Evolutionary conservation across 2,888 invertebrate genomes (phyloP).

Genomic region (Cryptus armator): DNA sequence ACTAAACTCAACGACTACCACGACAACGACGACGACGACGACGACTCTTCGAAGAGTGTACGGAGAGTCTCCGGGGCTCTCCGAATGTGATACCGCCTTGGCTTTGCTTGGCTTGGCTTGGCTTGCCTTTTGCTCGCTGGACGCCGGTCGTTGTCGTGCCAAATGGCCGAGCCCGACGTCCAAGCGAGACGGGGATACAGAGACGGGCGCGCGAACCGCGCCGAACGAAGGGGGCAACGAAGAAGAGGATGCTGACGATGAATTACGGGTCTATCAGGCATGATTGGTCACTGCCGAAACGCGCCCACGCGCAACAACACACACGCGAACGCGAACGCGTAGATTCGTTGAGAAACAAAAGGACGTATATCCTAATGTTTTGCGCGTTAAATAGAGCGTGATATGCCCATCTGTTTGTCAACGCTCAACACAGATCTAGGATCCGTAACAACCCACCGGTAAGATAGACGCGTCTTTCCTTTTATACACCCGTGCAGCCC

Average conservation of each 20-base stretch:
- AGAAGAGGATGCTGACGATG: constrained; percentile 68
- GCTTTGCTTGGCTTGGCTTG: neutral
- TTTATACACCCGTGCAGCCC: neutral
- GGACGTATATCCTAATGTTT: too few relatives aligned
- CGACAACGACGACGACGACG: constrained; percentile 44
- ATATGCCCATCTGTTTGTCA: too few relatives aligned
- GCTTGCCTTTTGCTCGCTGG: neutral
- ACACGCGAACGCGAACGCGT: constrained; percentile 59
- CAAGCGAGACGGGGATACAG: constrained; percentile 45
- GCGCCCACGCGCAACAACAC: constrained; percentile 73
- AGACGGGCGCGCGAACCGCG: constrained; percentile 17
- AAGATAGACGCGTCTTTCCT: constrained; percentile 35
- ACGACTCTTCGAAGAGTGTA: constrained; percentile 50
- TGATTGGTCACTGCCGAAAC: constrained; percentile 75
- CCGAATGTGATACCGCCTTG: constrained; percentile 17
- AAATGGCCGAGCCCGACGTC: constrained; percentile 44
- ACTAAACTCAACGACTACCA: constrained; percentile 76
- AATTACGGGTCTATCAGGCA: constrained; percentile 75
- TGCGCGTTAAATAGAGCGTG: too few relatives aligned
- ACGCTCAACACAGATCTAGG: neutral
- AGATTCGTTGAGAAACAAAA: neutral
- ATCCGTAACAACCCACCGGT: constrained; percentile 46
- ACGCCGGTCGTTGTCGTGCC: constrained; percentile 56
- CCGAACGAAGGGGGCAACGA: constrained; percentile 51
- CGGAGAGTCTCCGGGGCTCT: constrained; percentile 45